These are phyloP conservation scores for Platerodrilus igneus DNA, from an alignment of 2,888 invertebrate genomes.

Conservation along the genomic window DNA sequence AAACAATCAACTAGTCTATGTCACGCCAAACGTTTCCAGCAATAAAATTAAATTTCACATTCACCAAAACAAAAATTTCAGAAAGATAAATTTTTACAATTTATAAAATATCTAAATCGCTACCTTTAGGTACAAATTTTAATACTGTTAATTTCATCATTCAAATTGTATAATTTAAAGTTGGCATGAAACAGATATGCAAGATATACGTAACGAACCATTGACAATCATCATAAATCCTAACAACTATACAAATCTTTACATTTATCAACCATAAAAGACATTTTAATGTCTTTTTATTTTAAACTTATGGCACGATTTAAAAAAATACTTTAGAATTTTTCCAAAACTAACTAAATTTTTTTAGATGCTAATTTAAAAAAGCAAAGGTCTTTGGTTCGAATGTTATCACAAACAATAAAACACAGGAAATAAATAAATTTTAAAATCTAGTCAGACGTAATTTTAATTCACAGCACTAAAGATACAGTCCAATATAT, in stretches of 20 bases:
- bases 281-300: constrained; percentile 31
- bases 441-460: constrained; percentile 45
- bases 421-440: constrained; percentile 39
- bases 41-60: constrained; percentile 42
- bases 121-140: constrained; percentile 50
- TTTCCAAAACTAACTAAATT: constrained; percentile 25
- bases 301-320: constrained; percentile 35
- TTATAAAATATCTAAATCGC: constrained; percentile 49
- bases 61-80: constrained; percentile 43
- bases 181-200: constrained; percentile 48
- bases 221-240: constrained; percentile 22
- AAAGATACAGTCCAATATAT: constrained; percentile 46
- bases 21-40: constrained; percentile 44
- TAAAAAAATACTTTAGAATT: constrained; percentile 34
- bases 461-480: constrained; percentile 48
- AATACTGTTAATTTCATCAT: constrained; percentile 46
- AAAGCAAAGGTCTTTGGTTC: constrained; percentile 43
- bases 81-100: constrained; percentile 43
- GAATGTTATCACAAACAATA: constrained; percentile 46
- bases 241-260: constrained; percentile 24
- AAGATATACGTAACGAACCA: constrained; percentile 36
- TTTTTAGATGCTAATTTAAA: constrained; percentile 20
- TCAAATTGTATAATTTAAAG: constrained; percentile 37
- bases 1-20: constrained; percentile 39
- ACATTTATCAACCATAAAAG: constrained; percentile 26